Conservation (phyloP, 2,888 invertebrate species). For the Octonoba sinensis region DNA sequence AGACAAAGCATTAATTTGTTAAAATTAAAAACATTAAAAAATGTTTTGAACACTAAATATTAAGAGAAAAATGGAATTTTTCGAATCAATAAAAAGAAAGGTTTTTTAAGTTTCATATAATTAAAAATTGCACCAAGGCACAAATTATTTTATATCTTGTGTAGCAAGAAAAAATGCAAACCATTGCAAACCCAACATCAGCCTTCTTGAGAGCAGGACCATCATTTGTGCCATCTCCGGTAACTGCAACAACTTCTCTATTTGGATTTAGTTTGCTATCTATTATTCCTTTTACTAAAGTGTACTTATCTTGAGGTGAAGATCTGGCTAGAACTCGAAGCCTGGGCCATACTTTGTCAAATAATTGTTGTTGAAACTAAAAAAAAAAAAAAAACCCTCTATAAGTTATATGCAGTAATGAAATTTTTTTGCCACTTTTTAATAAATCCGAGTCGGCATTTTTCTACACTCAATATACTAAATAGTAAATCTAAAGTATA, state of each 20-base stretch:
- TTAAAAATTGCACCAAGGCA: not conserved
- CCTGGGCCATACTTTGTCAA: conserved; percentile 98
- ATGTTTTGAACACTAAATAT: no score
- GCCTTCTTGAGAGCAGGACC: conserved; percentile 66
- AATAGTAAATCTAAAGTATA: no score
- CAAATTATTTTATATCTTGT: not conserved
- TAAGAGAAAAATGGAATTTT: not conserved
- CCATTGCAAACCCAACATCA: conserved; percentile 86
- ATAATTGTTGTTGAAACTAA: conserved; percentile 88
- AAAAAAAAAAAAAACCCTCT: not conserved
- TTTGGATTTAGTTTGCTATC: conserved; percentile 90
- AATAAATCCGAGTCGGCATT: no score
- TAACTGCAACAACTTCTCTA: conserved; percentile 80
- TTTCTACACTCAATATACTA: no score
- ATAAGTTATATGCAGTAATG: no score
- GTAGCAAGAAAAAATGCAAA: conserved; percentile 70
- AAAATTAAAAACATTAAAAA: no score
- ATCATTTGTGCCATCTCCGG: conserved; percentile 67
- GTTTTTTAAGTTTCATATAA: no score
- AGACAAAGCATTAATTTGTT: not conserved
- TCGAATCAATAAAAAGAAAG: no score
- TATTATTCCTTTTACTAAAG: conserved; percentile 74
- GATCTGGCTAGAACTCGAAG: conserved; percentile 75
- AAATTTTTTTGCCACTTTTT: no score
- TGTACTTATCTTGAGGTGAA: conserved; percentile 66